A percentile compares a stretch with the other conserved stretches of the same genome.
These are phyloP conservation scores for Todus mexicanus DNA, from an alignment of 2,797 vertebrate species.

Conservation along the genomic window DNA sequence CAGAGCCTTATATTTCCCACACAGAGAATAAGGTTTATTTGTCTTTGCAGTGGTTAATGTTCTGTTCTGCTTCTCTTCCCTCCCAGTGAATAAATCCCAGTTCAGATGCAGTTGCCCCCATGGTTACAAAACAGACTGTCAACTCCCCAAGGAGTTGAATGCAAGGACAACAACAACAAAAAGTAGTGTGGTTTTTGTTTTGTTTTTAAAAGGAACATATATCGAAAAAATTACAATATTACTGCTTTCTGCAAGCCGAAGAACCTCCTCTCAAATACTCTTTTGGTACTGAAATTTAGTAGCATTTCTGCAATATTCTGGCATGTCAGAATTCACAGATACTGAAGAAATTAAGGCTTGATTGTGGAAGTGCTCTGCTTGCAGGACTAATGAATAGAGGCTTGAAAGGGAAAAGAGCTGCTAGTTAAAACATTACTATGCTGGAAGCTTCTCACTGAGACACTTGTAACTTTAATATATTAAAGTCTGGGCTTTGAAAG, in stretches of 20 bases:
- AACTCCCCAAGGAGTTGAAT: neutral
- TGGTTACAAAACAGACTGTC: neutral
- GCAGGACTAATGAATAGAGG: neutral
- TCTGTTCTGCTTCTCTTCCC: neutral
- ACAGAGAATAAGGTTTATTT: neutral
- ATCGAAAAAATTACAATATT: neutral
- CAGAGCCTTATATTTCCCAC: neutral
- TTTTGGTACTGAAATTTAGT: neutral
- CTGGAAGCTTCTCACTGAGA: neutral
- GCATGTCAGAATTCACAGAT: neutral
- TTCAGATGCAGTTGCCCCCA: neutral
- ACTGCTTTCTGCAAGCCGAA: neutral
- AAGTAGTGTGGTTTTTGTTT: too few species aligned
- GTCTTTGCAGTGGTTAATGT: neutral
- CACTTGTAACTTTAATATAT: neutral
- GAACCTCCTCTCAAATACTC: neutral
- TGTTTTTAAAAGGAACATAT: neutral
- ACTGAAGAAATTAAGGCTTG: neutral
- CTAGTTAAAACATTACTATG: neutral
- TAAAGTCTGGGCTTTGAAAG: neutral
- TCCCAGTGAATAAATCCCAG: neutral
- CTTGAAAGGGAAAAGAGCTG: neutral
- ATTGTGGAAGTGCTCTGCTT: neutral
- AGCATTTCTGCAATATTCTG: neutral
- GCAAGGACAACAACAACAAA: neutral